phyloP scores from a whole-genome alignment of 2,113 vertebrate genomes.

The Galemys pyrenaicus region DNA sequence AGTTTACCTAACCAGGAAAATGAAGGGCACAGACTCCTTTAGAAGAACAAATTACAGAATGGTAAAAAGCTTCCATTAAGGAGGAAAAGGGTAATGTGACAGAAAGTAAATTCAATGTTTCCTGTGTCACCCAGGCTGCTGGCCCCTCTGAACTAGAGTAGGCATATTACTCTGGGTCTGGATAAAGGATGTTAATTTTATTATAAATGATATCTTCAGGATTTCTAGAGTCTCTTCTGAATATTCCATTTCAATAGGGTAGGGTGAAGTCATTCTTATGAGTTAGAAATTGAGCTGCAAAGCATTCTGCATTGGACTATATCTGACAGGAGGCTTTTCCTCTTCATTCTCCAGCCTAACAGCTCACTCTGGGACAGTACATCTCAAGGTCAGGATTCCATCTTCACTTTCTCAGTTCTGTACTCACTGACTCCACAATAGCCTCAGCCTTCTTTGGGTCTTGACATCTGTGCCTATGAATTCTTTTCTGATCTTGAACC shows the following conservation, averaged over 20 bases:
- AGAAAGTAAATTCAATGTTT: neutral
- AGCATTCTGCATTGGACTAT: no score
- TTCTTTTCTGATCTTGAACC: no score
- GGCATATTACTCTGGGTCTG: accelerated
- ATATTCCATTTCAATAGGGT: neutral
- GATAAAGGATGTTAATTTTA: neutral
- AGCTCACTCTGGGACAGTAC: neutral
- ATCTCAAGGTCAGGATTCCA: neutral
- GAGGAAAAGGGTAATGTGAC: neutral
- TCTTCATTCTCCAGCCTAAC: neutral
- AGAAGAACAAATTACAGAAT: neutral
- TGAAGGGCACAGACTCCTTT: neutral
- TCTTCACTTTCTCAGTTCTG: neutral
- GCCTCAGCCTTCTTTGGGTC: no score
- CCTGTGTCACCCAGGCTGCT: no score
- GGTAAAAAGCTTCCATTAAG: neutral
- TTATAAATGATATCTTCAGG: neutral
- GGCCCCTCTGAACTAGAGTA: neutral
- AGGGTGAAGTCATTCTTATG: neutral
- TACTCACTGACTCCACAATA: neutral
- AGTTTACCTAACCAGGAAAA: neutral
- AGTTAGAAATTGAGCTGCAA: neutral
- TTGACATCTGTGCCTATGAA: no score
- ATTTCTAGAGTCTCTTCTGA: neutral
- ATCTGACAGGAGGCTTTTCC: neutral